Base-by-base conservation (phyloP, 1,140 invertebrate species). In the Cyclargus thomasi region DNA sequence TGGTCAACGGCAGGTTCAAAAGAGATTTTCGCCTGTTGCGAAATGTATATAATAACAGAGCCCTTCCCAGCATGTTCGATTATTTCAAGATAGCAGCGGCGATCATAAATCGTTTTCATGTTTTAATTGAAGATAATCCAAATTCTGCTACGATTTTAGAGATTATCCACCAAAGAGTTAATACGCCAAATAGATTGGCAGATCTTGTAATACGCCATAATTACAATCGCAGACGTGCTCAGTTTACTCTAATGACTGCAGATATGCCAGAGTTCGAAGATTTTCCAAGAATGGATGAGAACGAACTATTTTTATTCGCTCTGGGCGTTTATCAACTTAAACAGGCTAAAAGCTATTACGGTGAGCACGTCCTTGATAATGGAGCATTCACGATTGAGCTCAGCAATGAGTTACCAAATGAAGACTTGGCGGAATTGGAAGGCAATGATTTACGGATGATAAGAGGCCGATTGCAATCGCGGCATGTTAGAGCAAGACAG, bases 181-280 rank as follows among this genome's bases (percentile, higher is more conserved):
- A 68, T 63, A 68, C 36, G 47, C 67, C 67, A 64, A 68, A 68
- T 17, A 63, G 62, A 68, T 68, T 68, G 47, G 62, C 67, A 64
- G 62, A 68, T 35, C 67, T 68, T 18, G 59, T 68, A 68, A 18
- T 29, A 64, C 67, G 36, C 21, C 67, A 68, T 35, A 68, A 64
- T 11, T 64, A 64, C 62, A 68, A 65, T 29, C 67, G 62, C 47
- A 64, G 67, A 68, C 62, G 53, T 55, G 62, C 62, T 68, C 62
- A 64, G 22, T 68, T 63, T 18, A 55, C 18, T 23, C 1, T 55
- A 55, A 68, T 64, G 67, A 63, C 67, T 53, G 67, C 67, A 63
- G 36, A 63, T 67, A 67, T 67, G 59, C 36, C 35, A 67, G 67
- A 66, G 22, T 67, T 67, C n/a, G 59, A 17, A 63, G 59, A 68